These are phyloP conservation scores for Zaprionus obscuricornis DNA, from an alignment of 2,888 invertebrate genomes.

Conservation along the genomic window DNA sequence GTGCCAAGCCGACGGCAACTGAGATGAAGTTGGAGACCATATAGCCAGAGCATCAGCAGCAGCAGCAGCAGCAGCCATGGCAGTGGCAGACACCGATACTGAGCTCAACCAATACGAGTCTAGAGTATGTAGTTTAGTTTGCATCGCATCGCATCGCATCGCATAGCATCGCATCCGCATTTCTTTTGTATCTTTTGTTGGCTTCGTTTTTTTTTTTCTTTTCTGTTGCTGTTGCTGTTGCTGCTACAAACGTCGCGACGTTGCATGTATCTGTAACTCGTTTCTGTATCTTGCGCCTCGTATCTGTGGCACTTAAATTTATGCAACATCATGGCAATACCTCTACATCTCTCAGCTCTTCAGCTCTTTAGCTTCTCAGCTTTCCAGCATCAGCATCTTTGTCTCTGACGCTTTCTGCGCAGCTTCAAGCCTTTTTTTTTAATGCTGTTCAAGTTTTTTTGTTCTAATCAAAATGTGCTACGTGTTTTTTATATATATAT, in stretches of 20 bases:
- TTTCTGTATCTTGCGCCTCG: constrained; percentile 70
- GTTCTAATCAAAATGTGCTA: constrained; percentile 71
- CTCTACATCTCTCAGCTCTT: constrained; percentile 22
- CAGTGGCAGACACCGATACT: constrained; percentile 42
- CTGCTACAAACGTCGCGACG: constrained; percentile 1
- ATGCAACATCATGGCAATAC: constrained; percentile 72
- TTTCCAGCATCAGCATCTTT: background rate
- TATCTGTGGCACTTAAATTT: constrained; percentile 75
- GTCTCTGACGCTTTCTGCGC: background rate
- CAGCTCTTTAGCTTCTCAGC: background rate
- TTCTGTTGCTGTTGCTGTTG: constrained; percentile 10
- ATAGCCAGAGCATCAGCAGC: background rate
- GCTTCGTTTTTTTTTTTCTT: constrained; percentile 44
- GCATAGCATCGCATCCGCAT: constrained; percentile 67
- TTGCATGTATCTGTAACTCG: constrained; percentile 72
- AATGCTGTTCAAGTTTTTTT: constrained; percentile 47
- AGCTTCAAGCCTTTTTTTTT: constrained; percentile 11
- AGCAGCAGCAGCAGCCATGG: background rate
- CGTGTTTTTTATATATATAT: constrained; percentile 57
- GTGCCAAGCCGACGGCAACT: constrained; percentile 14
- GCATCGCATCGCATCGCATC: constrained; percentile 47
- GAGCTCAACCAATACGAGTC: constrained; percentile 26
- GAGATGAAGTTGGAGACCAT: constrained; percentile 17
- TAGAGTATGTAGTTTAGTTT: constrained; percentile 48
- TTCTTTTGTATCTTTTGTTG: constrained; percentile 59